Conservation (phyloP, 1,140 invertebrate genomes). For the Coboldia fuscipes region DNA sequence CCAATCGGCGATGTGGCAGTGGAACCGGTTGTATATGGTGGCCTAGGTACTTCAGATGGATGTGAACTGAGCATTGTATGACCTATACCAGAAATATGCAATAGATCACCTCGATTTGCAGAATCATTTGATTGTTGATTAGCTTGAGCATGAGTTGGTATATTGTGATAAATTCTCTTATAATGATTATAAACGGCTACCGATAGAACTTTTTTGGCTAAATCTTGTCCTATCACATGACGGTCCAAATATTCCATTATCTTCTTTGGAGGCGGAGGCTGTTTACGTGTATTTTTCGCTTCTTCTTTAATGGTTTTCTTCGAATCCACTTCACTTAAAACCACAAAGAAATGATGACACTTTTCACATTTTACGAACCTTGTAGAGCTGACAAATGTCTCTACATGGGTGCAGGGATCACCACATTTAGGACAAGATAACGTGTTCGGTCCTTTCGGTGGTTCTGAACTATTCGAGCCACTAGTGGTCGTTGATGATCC, state of each 20-base stretch:
- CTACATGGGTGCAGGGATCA: constrained; percentile 86
- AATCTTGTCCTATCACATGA: constrained; percentile 93
- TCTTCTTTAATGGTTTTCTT: constrained; percentile 67
- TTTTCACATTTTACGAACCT: constrained; percentile 96
- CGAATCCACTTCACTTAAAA: constrained; percentile 76
- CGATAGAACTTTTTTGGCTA: constrained; percentile 95
- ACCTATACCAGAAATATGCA: constrained; percentile 64
- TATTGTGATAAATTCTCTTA: constrained; percentile 90
- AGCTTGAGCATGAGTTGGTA: constrained; percentile 32
- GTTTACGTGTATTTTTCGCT: constrained; percentile 41
- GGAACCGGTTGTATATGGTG: constrained; percentile 2
- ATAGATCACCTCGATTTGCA: constrained; percentile 32
- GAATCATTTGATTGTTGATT: constrained; percentile 22
- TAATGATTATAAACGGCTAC: constrained; percentile 99
- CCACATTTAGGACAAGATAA: constrained; percentile 85
- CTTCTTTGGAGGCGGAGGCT: constrained; percentile 86
- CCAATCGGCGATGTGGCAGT: constrained; percentile 8
- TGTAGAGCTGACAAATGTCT: constrained; percentile 90
- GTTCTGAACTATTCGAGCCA: constrained; percentile 10
- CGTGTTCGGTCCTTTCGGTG: constrained; percentile 22
- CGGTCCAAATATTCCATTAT: constrained; percentile 90
- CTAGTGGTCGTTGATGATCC: constrained; percentile 7
- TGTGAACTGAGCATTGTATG: constrained; percentile 27
- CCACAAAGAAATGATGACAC: constrained; percentile 96
- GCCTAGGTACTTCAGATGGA: constrained; percentile 21